These are phyloP conservation scores for Drosophila eohydei DNA, from an alignment of 2,888 invertebrate species.

Conservation along the genomic window DNA sequence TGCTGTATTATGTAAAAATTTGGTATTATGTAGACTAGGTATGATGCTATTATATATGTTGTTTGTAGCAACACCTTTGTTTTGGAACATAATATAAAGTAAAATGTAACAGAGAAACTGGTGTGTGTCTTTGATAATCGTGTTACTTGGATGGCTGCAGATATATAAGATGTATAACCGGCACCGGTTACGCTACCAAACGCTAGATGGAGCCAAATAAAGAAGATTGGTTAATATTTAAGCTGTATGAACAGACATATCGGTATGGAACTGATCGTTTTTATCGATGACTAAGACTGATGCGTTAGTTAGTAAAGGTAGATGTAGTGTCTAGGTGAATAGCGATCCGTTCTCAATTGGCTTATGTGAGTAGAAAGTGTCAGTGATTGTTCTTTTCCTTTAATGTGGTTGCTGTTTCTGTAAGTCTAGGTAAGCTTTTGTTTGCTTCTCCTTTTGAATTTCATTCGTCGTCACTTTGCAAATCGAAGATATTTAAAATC, in stretches of 20 bases:
- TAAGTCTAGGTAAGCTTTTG: background rate
- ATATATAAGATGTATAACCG: too few species aligned
- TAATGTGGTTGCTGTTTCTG: background rate
- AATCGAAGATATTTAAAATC: background rate
- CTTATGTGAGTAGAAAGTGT: background rate
- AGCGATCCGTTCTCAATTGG: background rate
- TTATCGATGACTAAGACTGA: background rate
- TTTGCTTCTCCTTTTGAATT: background rate
- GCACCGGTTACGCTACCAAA: background rate
- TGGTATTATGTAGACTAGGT: background rate
- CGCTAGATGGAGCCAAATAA: conserved; percentile 18
- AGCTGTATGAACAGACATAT: background rate
- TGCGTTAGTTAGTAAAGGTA: background rate
- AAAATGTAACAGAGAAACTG: background rate
- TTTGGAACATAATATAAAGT: too few species aligned
- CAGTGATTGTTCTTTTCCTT: background rate
- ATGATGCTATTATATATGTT: background rate
- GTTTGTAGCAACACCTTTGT: background rate
- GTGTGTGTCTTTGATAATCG: conserved; percentile 4
- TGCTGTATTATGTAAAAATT: background rate
- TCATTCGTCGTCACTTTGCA: background rate
- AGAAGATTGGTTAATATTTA: accelerated
- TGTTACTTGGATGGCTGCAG: too few species aligned
- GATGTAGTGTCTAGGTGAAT: background rate
- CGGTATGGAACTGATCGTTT: conserved; percentile 6